Evolutionary conservation across 2,113 vertebrate genomes (phyloP).

Genomic region (Redunca redunca): DNA sequence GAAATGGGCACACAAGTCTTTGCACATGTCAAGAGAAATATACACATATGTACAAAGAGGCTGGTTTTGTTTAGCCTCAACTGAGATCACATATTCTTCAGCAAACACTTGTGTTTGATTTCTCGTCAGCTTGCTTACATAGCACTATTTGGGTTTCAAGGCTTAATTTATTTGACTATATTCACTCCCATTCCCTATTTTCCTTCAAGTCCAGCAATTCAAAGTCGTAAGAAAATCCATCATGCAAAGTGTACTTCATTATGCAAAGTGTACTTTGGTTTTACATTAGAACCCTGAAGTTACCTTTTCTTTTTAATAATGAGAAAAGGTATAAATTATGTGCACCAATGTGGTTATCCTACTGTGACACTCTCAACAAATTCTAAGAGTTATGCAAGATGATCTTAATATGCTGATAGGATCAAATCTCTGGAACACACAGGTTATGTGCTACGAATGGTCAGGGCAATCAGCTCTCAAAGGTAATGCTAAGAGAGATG

Average conservation of each 20-base stretch:
- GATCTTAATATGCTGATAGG: not conserved
- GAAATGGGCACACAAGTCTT: not conserved
- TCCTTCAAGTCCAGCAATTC: constrained; percentile 41
- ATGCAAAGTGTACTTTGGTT: not conserved
- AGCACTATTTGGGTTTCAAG: constrained; percentile 57
- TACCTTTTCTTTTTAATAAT: constrained; percentile 33
- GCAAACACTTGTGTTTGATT: constrained; percentile 65
- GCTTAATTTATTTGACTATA: constrained; percentile 65
- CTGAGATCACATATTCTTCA: constrained; percentile 21
- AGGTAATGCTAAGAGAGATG: not conserved
- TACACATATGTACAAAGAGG: constrained; percentile 38
- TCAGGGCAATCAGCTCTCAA: not conserved
- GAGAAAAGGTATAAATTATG: not conserved
- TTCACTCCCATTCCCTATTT: constrained; percentile 37
- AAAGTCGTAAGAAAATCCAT: constrained; percentile 32
- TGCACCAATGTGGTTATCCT: not conserved
- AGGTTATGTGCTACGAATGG: not conserved
- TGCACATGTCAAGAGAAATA: constrained; percentile 46
- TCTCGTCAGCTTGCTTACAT: constrained; percentile 48
- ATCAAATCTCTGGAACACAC: not conserved
- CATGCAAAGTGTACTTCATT: not conserved
- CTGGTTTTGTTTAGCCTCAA: constrained; percentile 31
- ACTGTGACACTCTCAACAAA: constrained; percentile 3
- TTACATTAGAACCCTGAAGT: constrained; percentile 8
- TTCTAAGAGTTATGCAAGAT: not conserved